Base-by-base conservation (phyloP, 2,797 vertebrate species). In the Cuculus canorus region DNA sequence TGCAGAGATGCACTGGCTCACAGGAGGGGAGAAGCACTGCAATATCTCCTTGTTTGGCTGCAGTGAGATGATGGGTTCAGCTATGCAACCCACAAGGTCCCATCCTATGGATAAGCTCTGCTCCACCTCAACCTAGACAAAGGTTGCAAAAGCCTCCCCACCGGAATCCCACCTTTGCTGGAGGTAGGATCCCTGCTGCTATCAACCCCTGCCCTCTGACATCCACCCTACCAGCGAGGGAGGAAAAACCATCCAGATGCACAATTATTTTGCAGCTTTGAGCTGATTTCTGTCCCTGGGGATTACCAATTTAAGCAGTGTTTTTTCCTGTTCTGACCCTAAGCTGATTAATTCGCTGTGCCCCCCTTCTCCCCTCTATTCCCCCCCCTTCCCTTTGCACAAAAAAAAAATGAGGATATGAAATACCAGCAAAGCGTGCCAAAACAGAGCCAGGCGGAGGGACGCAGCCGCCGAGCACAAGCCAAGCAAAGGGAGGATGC, bases 251-350 rank as follows among this genome's bases (percentile, higher is more conserved):
- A 77, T 16, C 75, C 35, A 2, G 54, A 60, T 39, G 45, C 79
- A 12, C 79, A 15, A 48, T 64, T 15, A 21, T 90, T 66, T 37
- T 32, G 5, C 80, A 48, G 80, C 82, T 80, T 72, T 85, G 92
- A 95, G 92, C 91, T 50, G 86, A 93, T 96, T 83, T 71, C 92
- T 82, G 4, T 66, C 92, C 82, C 11, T 0, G 7, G 47, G 91
- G 92, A 96, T 97, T 96, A 96, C 91, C 95, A 93, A 80, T 88
- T 75, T 92, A 95, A 97, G 94, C 88, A 41, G 37, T 64, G 86
- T 87, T 96, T 95, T 88, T 93, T 95, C 93, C 96, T 95, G 76
- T 89, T 90, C 89, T 91, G 93, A 95, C 92, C 85, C 81, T 96
- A 97, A 97, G 90, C 95, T 95, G 95, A 97, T 96, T 95, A 96